Percentiles rank a stretch among this genome's conserved stretches.
Conservation (phyloP, 2,113 vertebrate species). For the Pedetes capensis region DNA sequence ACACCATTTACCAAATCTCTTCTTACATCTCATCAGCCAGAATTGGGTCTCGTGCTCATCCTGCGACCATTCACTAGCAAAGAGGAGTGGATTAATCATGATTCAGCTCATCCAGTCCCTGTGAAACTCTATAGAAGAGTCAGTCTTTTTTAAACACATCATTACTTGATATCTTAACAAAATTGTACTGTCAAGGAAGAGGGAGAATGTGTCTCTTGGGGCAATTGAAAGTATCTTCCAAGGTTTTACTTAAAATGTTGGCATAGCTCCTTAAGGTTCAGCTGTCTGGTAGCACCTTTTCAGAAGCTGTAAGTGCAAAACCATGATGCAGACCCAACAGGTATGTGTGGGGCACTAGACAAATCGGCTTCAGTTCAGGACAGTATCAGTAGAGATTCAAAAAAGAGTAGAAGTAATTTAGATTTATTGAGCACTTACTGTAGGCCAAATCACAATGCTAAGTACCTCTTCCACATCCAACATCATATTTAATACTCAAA, state of each 20-base stretch:
- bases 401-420: not conserved
- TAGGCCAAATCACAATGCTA: not conserved
- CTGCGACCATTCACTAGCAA: not conserved
- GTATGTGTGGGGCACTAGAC: not conserved
- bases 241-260: not conserved
- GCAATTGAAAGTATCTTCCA: not conserved
- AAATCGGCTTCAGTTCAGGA: not conserved
- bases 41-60: not conserved
- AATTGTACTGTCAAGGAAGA: not conserved
- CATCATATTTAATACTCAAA: not conserved
- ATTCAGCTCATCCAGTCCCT: not conserved
- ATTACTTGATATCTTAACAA: not conserved
- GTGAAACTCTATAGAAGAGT: not conserved
- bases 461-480: not conserved
- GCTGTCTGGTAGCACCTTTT: not conserved
- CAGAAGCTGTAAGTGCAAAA: not conserved
- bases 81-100: not conserved
- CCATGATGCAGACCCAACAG: not conserved
- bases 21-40: not conserved
- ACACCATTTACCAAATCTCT: not conserved
- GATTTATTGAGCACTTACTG: not conserved
- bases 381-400: not conserved
- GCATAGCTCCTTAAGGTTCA: not conserved
- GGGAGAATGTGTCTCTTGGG: not conserved
- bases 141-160: not conserved